Conservation (phyloP, 2,888 invertebrate genomes). For the Nymphalis c-album region DNA sequence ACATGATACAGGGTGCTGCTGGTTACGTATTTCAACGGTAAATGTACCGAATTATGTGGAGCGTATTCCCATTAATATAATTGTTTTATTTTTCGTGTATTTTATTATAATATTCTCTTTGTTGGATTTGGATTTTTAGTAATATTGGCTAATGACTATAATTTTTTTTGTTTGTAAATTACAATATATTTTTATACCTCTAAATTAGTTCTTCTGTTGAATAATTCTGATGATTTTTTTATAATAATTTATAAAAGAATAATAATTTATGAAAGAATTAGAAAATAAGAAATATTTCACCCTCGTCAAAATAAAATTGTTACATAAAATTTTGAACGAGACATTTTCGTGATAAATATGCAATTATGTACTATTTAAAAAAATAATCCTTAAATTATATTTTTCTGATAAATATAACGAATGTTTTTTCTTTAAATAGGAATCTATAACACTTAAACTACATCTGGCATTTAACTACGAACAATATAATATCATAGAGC, state of each 20-base stretch:
- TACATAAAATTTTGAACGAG: no score
- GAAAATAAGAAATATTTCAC: no score
- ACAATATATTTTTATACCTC: no score
- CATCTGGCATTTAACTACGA: constrained; percentile 43
- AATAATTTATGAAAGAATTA: no score
- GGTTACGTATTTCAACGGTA: constrained; percentile 9
- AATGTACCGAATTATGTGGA: constrained; percentile 15
- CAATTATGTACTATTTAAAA: not conserved
- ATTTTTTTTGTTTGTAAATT: not conserved
- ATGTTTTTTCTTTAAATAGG: not conserved
- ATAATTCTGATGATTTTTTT: no score
- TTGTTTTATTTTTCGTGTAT: constrained; percentile 18
- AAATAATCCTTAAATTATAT: no score
- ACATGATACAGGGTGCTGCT: constrained; percentile 16
- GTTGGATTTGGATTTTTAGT: not conserved
- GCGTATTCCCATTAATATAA: constrained; percentile 18
- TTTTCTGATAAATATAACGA: no score
- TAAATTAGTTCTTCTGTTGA: no score
- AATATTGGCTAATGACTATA: not conserved
- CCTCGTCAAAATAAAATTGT: no score
- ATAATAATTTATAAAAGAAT: no score
- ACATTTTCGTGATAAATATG: no score
- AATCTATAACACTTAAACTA: not conserved
- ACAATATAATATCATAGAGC: constrained; percentile 41
- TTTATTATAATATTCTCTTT: not conserved